phyloP scores from a whole-genome alignment of 1,140 invertebrate genomes.

The Drosophila ercepeae region DNA sequence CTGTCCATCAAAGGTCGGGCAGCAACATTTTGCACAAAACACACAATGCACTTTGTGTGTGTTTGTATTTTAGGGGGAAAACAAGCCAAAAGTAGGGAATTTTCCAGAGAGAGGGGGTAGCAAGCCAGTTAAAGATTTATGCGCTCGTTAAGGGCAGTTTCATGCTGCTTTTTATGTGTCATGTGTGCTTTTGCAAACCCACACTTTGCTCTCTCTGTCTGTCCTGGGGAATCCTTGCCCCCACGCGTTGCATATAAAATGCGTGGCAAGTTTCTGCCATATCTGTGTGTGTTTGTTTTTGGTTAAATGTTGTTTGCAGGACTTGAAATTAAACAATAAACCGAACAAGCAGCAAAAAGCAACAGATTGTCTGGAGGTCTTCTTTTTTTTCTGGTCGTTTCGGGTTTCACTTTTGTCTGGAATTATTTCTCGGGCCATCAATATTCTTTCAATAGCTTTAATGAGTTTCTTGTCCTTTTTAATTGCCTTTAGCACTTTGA shows the following conservation, averaged over 20 bases:
- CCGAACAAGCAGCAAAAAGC: neutral
- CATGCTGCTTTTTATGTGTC: slow-evolving; percentile 78
- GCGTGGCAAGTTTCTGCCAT: neutral
- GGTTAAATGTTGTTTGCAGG: neutral
- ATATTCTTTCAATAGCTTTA: neutral
- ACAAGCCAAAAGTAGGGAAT: neutral
- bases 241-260: slow-evolving; percentile 8
- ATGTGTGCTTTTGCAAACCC: slow-evolving; percentile 35
- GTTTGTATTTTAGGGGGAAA: neutral
- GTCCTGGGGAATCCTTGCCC: neutral
- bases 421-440: neutral
- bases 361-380: slow-evolving; percentile 2
- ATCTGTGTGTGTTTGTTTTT: too few species aligned
- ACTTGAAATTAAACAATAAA: slow-evolving; percentile 44
- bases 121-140: slow-evolving; percentile 74
- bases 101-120: neutral
- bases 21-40: slow-evolving; percentile 19
- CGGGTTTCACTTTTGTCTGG: neutral
- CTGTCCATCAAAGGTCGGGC: neutral
- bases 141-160: slow-evolving; percentile 77
- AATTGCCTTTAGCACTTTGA: neutral
- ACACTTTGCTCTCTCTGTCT: neutral
- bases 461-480: neutral
- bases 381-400: neutral
- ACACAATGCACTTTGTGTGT: slow-evolving; percentile 5